These are phyloP conservation scores for Eurystomus gularis DNA, from an alignment of 2,113 vertebrate genomes.

Conservation along the genomic window DNA sequence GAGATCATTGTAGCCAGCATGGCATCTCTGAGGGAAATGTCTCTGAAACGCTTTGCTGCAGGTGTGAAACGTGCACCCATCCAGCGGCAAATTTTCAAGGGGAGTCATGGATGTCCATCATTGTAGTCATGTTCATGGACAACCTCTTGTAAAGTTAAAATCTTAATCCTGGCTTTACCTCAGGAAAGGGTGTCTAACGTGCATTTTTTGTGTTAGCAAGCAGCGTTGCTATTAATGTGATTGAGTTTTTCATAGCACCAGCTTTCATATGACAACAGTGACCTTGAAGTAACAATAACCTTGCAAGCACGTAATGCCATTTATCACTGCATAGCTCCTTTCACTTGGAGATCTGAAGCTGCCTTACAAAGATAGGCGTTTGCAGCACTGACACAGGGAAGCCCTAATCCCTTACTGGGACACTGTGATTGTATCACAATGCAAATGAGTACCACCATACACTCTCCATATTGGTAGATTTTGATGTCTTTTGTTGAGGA, in stretches of 20 bases:
- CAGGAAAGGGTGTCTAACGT: background rate
- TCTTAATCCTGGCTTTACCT: background rate
- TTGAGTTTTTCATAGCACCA: background rate
- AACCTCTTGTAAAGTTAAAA: background rate
- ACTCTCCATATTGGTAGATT: background rate
- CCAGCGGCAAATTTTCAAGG: background rate
- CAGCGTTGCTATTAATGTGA: background rate
- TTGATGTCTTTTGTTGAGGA: slow-evolving; percentile 29
- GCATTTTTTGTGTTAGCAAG: background rate
- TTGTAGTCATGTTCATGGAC: background rate
- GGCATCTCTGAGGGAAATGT: fast-evolving
- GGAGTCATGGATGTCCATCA: background rate
- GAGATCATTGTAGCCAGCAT: fast-evolving
- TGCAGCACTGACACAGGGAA: background rate
- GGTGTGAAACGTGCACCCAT: background rate
- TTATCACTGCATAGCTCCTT: slow-evolving; percentile 28
- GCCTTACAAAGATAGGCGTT: slow-evolving; percentile 21
- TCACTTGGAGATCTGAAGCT: slow-evolving; percentile 50
- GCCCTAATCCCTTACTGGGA: slow-evolving; percentile 29
- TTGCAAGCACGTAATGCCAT: slow-evolving; percentile 17
- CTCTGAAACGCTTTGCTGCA: background rate
- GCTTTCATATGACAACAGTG: background rate
- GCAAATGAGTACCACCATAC: slow-evolving; percentile 2
- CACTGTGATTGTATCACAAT: background rate
- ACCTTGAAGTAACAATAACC: slow-evolving; percentile 53